These are phyloP conservation scores for Orthonyx spaldingii DNA, from an alignment of 2,113 vertebrate genomes.

Conservation along the genomic window DNA sequence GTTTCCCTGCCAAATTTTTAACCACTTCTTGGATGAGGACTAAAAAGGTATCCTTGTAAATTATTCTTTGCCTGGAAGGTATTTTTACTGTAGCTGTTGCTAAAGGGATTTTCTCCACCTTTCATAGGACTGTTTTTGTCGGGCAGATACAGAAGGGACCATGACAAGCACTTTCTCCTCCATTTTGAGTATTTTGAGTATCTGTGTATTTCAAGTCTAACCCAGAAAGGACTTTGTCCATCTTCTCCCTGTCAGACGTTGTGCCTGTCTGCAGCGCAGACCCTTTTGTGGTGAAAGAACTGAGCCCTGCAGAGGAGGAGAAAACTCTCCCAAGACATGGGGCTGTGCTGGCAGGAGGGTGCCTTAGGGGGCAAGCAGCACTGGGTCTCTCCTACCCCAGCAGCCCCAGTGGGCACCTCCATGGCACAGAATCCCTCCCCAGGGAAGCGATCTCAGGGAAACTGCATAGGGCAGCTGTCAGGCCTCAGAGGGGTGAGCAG, in stretches of 20 bases:
- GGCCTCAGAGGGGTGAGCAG: accelerated
- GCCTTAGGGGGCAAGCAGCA: accelerated
- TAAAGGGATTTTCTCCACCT: neutral
- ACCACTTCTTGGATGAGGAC: neutral
- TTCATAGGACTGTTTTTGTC: neutral
- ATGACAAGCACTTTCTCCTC: neutral
- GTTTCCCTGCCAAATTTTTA: constrained; percentile 22
- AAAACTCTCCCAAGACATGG: accelerated
- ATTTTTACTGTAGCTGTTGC: neutral
- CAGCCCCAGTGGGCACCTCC: neutral
- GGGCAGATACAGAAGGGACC: neutral
- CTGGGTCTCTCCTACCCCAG: neutral
- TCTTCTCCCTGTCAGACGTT: neutral
- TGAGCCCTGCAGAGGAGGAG: neutral
- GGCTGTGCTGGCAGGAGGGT: neutral
- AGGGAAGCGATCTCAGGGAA: neutral
- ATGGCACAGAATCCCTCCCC: neutral
- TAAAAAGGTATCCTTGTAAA: neutral
- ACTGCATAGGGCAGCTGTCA: neutral
- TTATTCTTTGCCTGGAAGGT: neutral
- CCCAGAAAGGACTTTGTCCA: neutral
- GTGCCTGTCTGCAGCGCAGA: neutral
- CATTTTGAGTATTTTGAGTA: neutral
- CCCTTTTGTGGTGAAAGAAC: accelerated
- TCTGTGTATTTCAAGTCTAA: neutral